These are phyloP conservation scores for Anguilla pacifica DNA, from an alignment of 2,797 vertebrate species.

Conservation along the genomic window DNA sequence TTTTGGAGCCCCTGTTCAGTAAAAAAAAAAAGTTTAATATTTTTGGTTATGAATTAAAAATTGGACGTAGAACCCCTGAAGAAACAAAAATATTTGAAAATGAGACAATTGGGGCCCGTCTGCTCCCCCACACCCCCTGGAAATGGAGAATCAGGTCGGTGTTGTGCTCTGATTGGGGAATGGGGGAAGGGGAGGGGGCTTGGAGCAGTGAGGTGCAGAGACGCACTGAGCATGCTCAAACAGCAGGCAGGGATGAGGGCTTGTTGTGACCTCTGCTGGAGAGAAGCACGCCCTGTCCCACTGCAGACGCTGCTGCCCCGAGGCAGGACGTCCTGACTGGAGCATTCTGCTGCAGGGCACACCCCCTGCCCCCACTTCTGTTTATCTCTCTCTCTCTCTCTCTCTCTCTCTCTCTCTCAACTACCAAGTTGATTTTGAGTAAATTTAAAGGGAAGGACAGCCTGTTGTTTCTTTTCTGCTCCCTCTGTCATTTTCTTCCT, in stretches of 20 bases:
- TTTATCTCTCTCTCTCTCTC: background rate
- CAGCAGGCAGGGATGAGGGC: constrained; percentile 19
- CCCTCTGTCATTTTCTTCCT: background rate
- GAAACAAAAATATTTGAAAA: background rate
- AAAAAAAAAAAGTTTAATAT: background rate
- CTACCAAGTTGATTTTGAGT: background rate
- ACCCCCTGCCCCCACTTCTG: background rate
- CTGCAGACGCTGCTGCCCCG: background rate
- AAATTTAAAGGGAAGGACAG: too few relatives aligned
- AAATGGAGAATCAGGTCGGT: background rate
- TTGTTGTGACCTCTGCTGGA: constrained; percentile 58
- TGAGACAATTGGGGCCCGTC: background rate
- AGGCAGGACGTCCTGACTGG: background rate
- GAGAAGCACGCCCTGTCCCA: constrained; percentile 10
- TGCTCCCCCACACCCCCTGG: background rate
- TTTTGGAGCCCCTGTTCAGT: background rate
- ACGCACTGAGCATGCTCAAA: background rate
- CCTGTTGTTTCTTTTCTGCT: background rate
- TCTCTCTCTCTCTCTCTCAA: background rate
- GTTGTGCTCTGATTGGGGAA: background rate
- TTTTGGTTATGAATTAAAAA: background rate
- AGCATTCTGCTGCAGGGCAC: background rate
- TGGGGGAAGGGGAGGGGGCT: background rate
- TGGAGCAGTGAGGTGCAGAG: background rate
- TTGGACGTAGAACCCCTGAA: background rate